phyloP scores from a whole-genome alignment of 2,113 vertebrate genomes.

The Euleptes europaea region DNA sequence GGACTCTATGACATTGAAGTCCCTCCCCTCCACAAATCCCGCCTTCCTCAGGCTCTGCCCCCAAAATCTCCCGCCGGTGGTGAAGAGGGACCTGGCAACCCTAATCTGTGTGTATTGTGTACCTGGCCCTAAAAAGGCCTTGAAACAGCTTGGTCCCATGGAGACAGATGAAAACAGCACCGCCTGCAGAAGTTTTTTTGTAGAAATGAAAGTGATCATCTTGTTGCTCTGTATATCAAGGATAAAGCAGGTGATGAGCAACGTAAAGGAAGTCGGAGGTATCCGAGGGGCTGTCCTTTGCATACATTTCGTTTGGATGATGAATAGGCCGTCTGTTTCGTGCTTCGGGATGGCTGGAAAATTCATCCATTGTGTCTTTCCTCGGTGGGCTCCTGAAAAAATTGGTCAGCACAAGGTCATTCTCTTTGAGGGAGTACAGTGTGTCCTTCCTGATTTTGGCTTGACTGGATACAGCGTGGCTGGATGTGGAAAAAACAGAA shows the following conservation, averaged over 20 bases:
- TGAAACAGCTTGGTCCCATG: neutral
- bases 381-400: constrained; percentile 24
- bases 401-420: constrained; percentile 55
- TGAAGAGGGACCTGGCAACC: no score
- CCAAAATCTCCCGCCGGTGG: no score
- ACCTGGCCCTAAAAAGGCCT: constrained; percentile 1
- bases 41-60: no score
- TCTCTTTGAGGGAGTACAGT: neutral
- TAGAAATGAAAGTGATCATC: constrained; percentile 32
- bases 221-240: constrained; percentile 4
- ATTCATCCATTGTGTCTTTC: constrained; percentile 45
- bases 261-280: constrained; percentile 11
- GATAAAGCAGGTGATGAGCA: constrained; percentile 36
- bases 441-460: constrained; percentile 14
- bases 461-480: neutral
- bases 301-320: constrained; percentile 58
- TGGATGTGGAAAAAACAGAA: neutral
- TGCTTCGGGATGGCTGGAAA: constrained; percentile 34
- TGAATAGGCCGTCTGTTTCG: constrained; percentile 39
- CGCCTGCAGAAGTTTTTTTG: constrained; percentile 50
- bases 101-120: neutral
- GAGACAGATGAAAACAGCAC: constrained; percentile 51
- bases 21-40: no score
- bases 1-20: no score
- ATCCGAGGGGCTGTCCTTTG: constrained; percentile 22